phyloP scores from a whole-genome alignment of 2,113 vertebrate genomes.

The Petrocephalus microphthalmus region DNA sequence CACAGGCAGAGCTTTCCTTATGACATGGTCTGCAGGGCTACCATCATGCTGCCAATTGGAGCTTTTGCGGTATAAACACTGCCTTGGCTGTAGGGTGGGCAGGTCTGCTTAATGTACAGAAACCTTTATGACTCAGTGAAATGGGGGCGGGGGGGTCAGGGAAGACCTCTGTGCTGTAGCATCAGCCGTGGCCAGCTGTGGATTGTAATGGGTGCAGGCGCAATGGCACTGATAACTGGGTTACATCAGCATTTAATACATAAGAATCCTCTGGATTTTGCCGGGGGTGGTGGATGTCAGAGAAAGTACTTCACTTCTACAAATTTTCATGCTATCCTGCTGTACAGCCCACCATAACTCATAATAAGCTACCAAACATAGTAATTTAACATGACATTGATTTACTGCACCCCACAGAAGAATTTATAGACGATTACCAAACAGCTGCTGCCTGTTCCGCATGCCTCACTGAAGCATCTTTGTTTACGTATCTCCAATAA shows the following conservation, averaged over 20 bases:
- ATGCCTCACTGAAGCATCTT: not conserved
- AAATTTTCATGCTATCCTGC: not conserved
- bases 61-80: not conserved
- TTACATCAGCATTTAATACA: not conserved
- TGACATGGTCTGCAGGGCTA: not conserved
- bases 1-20: not conserved
- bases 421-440: not conserved
- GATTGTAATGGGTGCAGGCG: not conserved
- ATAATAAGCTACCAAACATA: not conserved
- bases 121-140: not conserved
- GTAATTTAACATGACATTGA: conserved; percentile 2
- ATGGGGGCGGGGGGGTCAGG: not conserved
- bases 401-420: not conserved
- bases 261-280: not conserved
- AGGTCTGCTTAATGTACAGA: not conserved
- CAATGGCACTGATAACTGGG: not conserved
- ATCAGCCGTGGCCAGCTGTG: not conserved
- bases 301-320: not conserved
- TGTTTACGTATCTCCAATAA: not conserved
- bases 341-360: not conserved
- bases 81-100: not conserved
- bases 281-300: not conserved
- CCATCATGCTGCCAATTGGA: not conserved
- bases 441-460: not conserved
- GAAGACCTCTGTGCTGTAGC: not conserved